Percentiles rank a stretch among this genome's conserved stretches.
phyloP scores from a whole-genome alignment of 2,113 vertebrate genomes.

The Narcine bancroftii region DNA sequence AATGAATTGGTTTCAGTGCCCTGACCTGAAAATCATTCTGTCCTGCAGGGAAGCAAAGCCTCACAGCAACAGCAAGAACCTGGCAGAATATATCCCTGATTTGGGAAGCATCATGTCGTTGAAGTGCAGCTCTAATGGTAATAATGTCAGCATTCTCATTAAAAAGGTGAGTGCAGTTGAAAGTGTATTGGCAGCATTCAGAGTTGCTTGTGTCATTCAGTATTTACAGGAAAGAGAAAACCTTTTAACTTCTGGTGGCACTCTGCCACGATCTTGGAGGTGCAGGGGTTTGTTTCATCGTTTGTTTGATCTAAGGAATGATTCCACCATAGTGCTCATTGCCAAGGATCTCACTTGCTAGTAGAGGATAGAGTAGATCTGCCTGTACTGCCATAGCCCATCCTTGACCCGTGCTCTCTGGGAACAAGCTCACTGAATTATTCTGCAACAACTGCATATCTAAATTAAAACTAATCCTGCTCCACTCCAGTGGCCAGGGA shows the following conservation, averaged over 20 bases:
- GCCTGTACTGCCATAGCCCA: background rate
- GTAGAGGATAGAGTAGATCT: no score
- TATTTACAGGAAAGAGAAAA: background rate
- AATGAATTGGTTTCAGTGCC: background rate
- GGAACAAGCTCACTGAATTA: background rate
- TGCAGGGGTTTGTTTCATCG: background rate
- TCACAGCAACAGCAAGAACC: constrained; percentile 70
- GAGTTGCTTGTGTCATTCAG: background rate
- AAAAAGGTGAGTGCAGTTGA: constrained; percentile 61
- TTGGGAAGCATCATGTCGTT: constrained; percentile 66
- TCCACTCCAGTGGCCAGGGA: background rate
- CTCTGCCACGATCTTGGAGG: background rate
- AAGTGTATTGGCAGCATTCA: background rate
- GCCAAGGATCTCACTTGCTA: no score
- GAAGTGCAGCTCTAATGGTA: constrained; percentile 76
- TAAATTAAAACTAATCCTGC: background rate
- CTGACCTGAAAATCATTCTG: constrained; percentile 34
- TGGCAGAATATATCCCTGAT: constrained; percentile 65
- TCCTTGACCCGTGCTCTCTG: background rate
- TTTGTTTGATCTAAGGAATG: background rate
- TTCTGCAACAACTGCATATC: background rate
- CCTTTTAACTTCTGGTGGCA: background rate
- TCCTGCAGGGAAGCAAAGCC: constrained; percentile 80
- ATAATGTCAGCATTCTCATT: constrained; percentile 78
- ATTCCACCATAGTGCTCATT: background rate